phyloP scores from a whole-genome alignment of 2,797 vertebrate genomes.

The Neomorphus geoffroyi region DNA sequence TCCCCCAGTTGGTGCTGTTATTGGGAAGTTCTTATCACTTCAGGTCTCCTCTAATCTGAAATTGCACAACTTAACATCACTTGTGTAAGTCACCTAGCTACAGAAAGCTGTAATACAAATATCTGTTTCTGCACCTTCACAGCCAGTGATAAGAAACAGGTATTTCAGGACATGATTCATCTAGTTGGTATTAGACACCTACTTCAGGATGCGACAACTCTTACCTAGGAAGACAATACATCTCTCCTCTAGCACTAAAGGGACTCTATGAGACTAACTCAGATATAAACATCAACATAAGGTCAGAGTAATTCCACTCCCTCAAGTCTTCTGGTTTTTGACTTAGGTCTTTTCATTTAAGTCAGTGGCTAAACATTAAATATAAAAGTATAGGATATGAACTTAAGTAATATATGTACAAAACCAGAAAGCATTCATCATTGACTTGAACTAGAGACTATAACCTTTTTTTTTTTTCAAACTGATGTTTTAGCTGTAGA shows the following conservation, averaged over 20 bases:
- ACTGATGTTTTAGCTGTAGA: not conserved
- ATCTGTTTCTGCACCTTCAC: not conserved
- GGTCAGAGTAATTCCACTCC: slow-evolving; percentile 26
- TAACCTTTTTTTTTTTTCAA: not conserved
- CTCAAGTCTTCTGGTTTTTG: slow-evolving; percentile 10
- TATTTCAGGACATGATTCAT: slow-evolving; percentile 1
- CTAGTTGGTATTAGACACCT: not conserved
- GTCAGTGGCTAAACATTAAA: not conserved
- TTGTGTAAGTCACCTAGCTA: not conserved
- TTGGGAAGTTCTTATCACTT: not conserved
- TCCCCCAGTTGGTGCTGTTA: not conserved
- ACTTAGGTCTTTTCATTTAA: not conserved
- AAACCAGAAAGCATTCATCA: not conserved
- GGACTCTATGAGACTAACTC: not conserved
- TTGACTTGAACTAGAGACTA: not conserved
- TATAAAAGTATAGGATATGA: not conserved
- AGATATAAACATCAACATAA: slow-evolving; percentile 29
- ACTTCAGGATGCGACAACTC: not conserved
- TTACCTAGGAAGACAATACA: not conserved
- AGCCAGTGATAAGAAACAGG: not conserved
- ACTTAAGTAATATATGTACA: not conserved
- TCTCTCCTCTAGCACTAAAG: not conserved
- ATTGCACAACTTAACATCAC: not conserved
- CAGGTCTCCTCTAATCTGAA: not conserved
- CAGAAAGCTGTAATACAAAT: not conserved